Base-by-base conservation (phyloP, 2,113 vertebrate species). In the Thunnus maccoyii region DNA sequence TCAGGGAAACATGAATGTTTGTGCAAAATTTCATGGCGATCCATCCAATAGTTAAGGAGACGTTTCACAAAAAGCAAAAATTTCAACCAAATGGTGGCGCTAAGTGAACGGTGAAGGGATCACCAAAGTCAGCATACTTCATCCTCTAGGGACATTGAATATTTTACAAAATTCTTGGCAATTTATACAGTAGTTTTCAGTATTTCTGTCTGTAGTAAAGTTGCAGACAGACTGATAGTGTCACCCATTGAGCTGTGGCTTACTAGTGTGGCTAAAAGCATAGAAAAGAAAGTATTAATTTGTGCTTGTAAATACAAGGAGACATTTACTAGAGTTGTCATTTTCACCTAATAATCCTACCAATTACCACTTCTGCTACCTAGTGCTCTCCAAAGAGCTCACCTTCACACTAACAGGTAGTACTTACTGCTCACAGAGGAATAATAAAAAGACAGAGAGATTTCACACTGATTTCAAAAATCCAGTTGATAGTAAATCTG, bases 391-490 rank as follows among this genome's bases (percentile, higher is more conserved):
- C 20, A 14, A 5, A 48, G 30, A 77, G 50, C 54, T 36, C 9
- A 32, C 56, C 47, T 76, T 72, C 48, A 64, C 17, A 63, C 25
- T 47, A 58, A 16, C 48, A 36, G 55, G 1, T 36, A 14, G n/a
- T 0, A 4, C 30, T 22, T 80, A 58, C 50, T 68, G 65, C 32
- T 60, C 48, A 27, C 66, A 36, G 65, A 47, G 61, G 44, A 18
- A 25, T n/a, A 54, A 17, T 58, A 73, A 8, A 11, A 20, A 55
- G 30, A 55, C 12, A 44, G 4, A 48, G 58, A 15, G 12, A 75
- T 76, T 73, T 73, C 20, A 65, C 57, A 50, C 41, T 25, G 54
- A 80, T 70, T 30, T 62, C 65, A 20, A 75, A 74, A 52, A 66
- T 51, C 66, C 48, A 46, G 52, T n/a, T 36, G 41, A 22, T 18